A percentile compares a stretch with the other conserved stretches of the same genome.
Conservation (phyloP, 2,113 vertebrate species). For the Psittacula cyanocephala region DNA sequence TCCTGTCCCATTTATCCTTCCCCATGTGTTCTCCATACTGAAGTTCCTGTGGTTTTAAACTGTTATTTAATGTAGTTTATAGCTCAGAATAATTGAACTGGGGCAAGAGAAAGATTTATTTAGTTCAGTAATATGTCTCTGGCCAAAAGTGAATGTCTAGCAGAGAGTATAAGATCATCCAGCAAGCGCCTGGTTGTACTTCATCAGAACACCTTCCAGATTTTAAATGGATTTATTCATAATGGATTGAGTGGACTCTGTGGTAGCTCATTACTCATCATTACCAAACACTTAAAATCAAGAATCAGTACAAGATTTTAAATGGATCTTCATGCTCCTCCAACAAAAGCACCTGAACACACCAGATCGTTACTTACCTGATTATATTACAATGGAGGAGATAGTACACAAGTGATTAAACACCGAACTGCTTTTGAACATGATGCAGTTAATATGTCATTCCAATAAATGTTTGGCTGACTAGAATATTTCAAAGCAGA, state of each 20-base stretch:
- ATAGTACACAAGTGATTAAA: conserved; percentile 2
- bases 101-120: neutral
- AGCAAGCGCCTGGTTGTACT: neutral
- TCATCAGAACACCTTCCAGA: neutral
- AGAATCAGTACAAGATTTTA: neutral
- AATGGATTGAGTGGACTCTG: neutral
- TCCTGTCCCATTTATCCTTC: neutral
- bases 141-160: neutral
- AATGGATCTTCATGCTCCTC: neutral
- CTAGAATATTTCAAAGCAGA: conserved; percentile 15
- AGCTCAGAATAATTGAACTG: neutral
- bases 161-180: neutral
- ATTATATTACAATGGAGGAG: neutral
- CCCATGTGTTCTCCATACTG: neutral
- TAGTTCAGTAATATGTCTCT: neutral
- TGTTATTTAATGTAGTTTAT: neutral
- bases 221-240: neutral
- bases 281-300: neutral
- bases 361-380: neutral
- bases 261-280: neutral
- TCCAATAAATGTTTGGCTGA: neutral
- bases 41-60: neutral
- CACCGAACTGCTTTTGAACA: neutral
- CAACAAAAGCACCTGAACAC: neutral
- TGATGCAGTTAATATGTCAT: neutral